Base-by-base conservation (phyloP, 2,797 vertebrate species). In the Falco rusticolus region DNA sequence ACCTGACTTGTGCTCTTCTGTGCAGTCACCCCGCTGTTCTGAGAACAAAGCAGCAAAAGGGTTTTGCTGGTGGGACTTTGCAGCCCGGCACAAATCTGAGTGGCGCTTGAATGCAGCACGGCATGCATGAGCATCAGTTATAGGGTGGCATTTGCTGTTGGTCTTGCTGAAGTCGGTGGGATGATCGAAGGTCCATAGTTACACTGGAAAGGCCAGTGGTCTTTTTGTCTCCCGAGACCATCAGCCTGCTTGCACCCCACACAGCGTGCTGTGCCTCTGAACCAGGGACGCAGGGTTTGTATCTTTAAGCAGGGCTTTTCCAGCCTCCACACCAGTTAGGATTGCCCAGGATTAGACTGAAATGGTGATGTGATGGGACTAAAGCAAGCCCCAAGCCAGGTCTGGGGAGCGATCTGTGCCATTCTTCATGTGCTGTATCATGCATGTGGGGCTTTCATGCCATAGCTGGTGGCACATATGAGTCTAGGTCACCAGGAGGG, bases 341-440 rank as follows among this genome's bases (percentile, higher is more conserved):
- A 45, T 56, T 79, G 56, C 26, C 26, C 51, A 28, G 34, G 22
- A 50, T 59, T 70, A 60, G 8, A n/a, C 65, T 10, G 31, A n/a
- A 41, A 41, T 20, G 28, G 26, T 37, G n/a, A 68, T 33, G 13
- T 26, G 17, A 29, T 57, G 41, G n/a, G 43, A 28, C 53, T 68
- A 37, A 81, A 68, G 26, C 64, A 80, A 68, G 22, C 14, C n/a
- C 53, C 21, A 48, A 57, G 43, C n/a, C 48, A 80, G 68, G 21
- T 13, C 41, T 66, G 41, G 20, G 51, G 31, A 20, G 63, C 3
- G 0, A 37, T 31, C 22, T 16, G 11, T 39, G 43, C 28, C 3
- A 0, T 68, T 57, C 78, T 48, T 48, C 41, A 21, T 1, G 1
- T 56, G 50, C 26, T 39, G 0, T 31, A 6, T 45, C 19, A 4